A percentile compares a stretch with the other conserved stretches of the same genome.
Evolutionary conservation across 2,113 vertebrate genomes (phyloP).

Genomic region (Cichladusa arquata): DNA sequence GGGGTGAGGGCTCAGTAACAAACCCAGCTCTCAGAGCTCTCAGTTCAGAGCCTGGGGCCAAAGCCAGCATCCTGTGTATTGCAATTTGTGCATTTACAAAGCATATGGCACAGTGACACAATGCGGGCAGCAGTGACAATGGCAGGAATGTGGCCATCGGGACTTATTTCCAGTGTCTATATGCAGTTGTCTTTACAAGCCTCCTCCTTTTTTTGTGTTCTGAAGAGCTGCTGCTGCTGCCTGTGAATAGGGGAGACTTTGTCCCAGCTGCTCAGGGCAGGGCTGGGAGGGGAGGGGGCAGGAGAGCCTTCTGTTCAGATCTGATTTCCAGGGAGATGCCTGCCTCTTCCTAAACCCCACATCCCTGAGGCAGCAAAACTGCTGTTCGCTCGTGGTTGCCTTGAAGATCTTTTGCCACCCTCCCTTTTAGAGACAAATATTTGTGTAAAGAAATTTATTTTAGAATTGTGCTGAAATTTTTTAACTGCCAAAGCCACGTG

Average conservation of each 20-base stretch:
- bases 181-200: neutral
- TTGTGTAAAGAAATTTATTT: neutral
- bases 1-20: accelerated
- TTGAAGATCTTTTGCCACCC: neutral
- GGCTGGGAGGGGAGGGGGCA: neutral
- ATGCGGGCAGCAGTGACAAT: neutral
- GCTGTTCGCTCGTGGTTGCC: neutral
- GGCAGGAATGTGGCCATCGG: neutral
- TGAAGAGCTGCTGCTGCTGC: neutral
- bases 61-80: accelerated
- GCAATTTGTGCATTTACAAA: neutral
- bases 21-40: accelerated
- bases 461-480: neutral
- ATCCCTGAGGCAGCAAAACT: neutral
- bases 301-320: neutral
- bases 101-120: neutral
- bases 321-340: neutral
- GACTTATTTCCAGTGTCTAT: neutral
- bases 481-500: neutral
- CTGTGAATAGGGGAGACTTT: neutral
- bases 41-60: neutral
- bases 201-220: neutral
- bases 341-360: neutral
- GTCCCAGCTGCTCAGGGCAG: neutral
- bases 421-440: neutral